phyloP scores from a whole-genome alignment of 2,797 vertebrate species.

The Spinibarbus caldwelli region DNA sequence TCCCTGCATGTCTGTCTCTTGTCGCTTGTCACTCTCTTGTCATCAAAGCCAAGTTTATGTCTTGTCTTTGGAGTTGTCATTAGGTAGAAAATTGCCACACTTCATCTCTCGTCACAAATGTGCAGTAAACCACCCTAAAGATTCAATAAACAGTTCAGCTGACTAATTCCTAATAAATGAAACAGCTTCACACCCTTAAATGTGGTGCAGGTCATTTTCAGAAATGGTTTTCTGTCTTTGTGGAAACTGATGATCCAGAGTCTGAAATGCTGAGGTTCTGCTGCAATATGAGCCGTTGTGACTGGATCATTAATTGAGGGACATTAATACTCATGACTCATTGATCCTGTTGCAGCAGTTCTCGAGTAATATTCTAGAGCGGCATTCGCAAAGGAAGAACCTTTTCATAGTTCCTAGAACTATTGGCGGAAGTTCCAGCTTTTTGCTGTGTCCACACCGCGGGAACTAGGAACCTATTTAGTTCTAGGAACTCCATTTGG shows the following conservation, averaged over 20 bases:
- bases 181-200: constrained; percentile 10
- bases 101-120: constrained; percentile 21
- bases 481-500: background rate
- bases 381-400: no score
- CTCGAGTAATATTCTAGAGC: no score
- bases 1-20: constrained; percentile 61
- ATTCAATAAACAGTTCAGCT: background rate
- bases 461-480: background rate
- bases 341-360: background rate
- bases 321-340: no score
- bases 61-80: constrained; percentile 56
- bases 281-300: background rate
- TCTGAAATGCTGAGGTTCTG: background rate
- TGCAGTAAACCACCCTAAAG: constrained; percentile 30
- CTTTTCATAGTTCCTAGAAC: no score
- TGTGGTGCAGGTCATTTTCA: background rate
- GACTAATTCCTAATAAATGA: constrained; percentile 41
- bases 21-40: constrained; percentile 66
- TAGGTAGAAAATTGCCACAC: constrained; percentile 36
- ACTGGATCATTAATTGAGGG: background rate
- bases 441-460: background rate
- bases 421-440: background rate
- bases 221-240: background rate
- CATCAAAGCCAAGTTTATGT: constrained; percentile 66
- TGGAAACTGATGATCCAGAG: background rate